These are phyloP conservation scores for Ischnura elegans DNA, from an alignment of 2,888 invertebrate species.

Conservation along the genomic window DNA sequence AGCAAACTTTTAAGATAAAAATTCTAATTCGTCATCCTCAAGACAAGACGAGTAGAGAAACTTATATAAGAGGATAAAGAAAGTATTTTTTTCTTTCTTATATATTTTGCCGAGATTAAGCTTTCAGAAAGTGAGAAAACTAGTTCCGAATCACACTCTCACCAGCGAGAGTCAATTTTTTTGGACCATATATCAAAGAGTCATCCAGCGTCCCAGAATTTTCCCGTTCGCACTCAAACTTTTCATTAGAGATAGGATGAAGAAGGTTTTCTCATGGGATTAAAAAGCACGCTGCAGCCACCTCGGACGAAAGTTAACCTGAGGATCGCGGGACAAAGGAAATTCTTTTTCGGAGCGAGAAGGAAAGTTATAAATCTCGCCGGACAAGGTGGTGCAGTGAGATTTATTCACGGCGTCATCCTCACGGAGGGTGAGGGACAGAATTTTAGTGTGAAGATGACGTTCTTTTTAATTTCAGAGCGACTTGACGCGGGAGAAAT, in stretches of 20 bases:
- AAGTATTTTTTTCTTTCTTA: not conserved
- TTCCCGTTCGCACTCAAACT: not conserved
- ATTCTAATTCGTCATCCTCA: no score
- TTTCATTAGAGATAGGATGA: slow-evolving; percentile 30
- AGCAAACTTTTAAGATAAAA: no score
- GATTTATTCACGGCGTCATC: slow-evolving; percentile 21
- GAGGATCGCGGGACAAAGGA: not conserved
- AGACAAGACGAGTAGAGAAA: no score
- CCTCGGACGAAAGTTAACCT: not conserved
- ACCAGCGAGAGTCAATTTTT: slow-evolving; percentile 36
- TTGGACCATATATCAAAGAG: slow-evolving; percentile 24
- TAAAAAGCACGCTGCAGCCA: not conserved
- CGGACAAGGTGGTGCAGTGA: not conserved
- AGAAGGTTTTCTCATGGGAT: slow-evolving; percentile 4
- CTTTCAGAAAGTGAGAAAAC: slow-evolving; percentile 49
- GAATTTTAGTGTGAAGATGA: not conserved
- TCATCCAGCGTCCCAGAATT: not conserved
- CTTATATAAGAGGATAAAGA: no score
- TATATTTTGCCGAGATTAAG: slow-evolving; percentile 52
- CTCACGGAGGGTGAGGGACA: not conserved
- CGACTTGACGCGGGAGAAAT: not conserved
- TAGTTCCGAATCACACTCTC: slow-evolving; percentile 19
- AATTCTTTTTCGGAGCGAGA: not conserved
- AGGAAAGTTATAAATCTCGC: slow-evolving; percentile 1
- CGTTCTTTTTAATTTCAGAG: not conserved